Base-by-base conservation (phyloP, 2,888 invertebrate genomes). In the Liodrosophila aerea region DNA sequence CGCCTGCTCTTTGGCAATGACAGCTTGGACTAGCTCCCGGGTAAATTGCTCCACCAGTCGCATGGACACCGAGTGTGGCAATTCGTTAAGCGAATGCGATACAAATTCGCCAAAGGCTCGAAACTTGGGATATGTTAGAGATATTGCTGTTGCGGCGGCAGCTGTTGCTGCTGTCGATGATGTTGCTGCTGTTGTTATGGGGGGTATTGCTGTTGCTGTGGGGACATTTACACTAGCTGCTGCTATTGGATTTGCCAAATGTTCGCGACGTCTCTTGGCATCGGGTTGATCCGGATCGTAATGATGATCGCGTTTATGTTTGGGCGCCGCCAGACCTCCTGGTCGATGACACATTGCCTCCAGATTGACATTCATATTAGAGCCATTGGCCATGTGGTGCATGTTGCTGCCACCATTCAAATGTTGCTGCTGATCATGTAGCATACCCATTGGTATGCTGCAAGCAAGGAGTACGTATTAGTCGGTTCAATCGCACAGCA, bases 91-190 rank as follows among this genome's bases (percentile, higher is more conserved):
- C 5, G 89, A 88, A 8, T 88, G 87, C 1, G 88, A 77, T 40
- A 90, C 72, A 60, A 90, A 90, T 59, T 88, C 87, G 15, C 90
- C 90, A 68, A 90, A 90, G 37, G 90, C 88, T 43, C 68, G 81
- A 61, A 71, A 81, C 39, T 80, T 80, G 33, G 68, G 81, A 57
- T 74, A 64, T 39, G 62, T 51, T 2, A 34, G 27, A 12, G 39
- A 4, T 11, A 53, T 1, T 36, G 60, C 4, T 5, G 33, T 13
- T n/a, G 41, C 2, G 1, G n/a, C 11, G 7, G 11, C 18, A 8
- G 22, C 12, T 0, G 34, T 7, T 4, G 44, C 0, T 36, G 51
- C 18, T 40, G 59, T 4, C 16, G 22, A 22, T 78, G 3, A 47
- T 11, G 29, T 34, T 33, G 7, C 58, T 44, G 29, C 11, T 54